Percentiles rank a stretch among this genome's conserved stretches.
These are phyloP conservation scores for Spatulosminthurus flaviceps DNA, from an alignment of 2,888 invertebrate species.

Conservation along the genomic window DNA sequence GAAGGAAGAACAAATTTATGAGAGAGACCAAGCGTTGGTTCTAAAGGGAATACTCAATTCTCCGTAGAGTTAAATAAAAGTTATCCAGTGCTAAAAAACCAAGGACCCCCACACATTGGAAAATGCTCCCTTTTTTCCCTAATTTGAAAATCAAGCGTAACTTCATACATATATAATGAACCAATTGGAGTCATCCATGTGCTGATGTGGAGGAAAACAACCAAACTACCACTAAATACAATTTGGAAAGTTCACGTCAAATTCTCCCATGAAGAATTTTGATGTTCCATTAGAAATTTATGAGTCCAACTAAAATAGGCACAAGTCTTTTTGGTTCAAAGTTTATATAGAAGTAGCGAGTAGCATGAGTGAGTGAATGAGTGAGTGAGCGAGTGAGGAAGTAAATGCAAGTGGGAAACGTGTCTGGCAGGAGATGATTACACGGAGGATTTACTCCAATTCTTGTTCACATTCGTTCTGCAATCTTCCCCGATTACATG, in stretches of 20 bases:
- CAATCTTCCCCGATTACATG: conserved; percentile 2
- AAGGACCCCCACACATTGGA: too few species aligned
- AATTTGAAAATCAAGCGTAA: conserved; percentile 1
- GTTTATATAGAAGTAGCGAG: too few species aligned
- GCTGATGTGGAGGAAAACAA: too few species aligned
- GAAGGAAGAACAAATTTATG: conserved; percentile 32
- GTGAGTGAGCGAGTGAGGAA: not conserved
- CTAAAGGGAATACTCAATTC: conserved; percentile 4
- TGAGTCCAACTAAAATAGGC: not conserved
- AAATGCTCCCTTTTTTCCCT: not conserved
- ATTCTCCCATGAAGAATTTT: not conserved
- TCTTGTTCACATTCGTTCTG: conserved; percentile 21
- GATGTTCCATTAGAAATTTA: conserved; percentile 6
- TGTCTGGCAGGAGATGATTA: conserved; percentile 24
- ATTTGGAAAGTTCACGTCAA: not conserved
- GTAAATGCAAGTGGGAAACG: not conserved
- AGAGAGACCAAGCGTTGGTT: conserved; percentile 2
- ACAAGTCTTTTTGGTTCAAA: too few species aligned
- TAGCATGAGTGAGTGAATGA: too few species aligned
- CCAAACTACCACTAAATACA: too few species aligned
- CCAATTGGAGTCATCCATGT: not conserved
- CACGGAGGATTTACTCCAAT: conserved; percentile 19
- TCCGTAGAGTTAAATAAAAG: not conserved
- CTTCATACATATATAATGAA: conserved; percentile 3
- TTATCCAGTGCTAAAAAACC: not conserved